Base-by-base conservation (phyloP, 1,140 invertebrate genomes). In the Lineus longissimus region DNA sequence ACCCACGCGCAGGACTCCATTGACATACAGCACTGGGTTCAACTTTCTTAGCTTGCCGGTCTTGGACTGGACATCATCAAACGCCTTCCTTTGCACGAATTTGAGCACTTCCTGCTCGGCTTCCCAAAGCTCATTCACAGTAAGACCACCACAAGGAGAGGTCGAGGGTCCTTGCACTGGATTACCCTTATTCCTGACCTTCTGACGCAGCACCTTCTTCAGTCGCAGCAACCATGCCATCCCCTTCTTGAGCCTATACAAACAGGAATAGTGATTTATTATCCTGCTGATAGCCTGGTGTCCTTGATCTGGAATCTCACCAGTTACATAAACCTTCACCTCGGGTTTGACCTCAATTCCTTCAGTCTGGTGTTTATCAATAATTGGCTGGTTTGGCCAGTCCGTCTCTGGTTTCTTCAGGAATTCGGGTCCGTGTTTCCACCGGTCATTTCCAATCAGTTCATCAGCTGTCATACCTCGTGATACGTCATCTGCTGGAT, bases 401-500 rank as follows among this genome's bases (percentile, higher is more conserved):
- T 55, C 33, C 2, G 2, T 6, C 29, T 66, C 60, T 13, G n/a
- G 31, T 36, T 45, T 57, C n/a, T 43, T 25, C n/a, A 70, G 55
- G 59, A 61, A 70, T 1, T 64, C 61, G 27, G 69, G 69, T 2
- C 63, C 69, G 2, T 57, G 25, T 2, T 60, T n/a, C 69, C 64
- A 70, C 13, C 13, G 7, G 2, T 43, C 17, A 27, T 17, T 59
- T 30, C 29, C n/a, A n/a, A 36, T 22, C 25, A 63, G 27, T 13
- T 62, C 41, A 22, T 43, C 43, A 13, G 51, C 51, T 15, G 55
- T 17, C 0, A 65, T 6, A 17, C 66, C 69, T 62, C 69, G 63
- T 56, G 70, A 72, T 9, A 68, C 68, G n/a, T 51, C 2, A 64
- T 72, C 70, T 27, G 70, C 70, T 13, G 68, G 70, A 36, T 70